These are phyloP conservation scores for Gracilinanus agilis DNA, from an alignment of 2,113 vertebrate species.

Conservation along the genomic window DNA sequence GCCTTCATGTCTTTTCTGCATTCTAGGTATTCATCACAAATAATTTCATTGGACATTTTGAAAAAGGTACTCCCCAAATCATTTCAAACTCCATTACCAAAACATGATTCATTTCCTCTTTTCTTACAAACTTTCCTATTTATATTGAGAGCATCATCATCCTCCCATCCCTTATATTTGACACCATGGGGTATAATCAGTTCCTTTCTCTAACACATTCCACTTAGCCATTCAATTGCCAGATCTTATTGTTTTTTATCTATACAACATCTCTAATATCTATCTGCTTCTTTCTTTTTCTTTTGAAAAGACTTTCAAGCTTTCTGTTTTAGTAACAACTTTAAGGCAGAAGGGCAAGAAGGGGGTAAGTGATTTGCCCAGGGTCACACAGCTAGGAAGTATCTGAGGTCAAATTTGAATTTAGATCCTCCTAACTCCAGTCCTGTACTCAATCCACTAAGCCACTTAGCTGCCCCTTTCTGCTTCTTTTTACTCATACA, in stretches of 20 bases:
- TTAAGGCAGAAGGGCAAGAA: too few species aligned
- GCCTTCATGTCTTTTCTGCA: neutral
- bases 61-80: neutral
- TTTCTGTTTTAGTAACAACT: too few species aligned
- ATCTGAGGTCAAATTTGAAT: too few species aligned
- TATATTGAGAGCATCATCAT: neutral
- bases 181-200: neutral
- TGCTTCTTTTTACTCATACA: neutral
- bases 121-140: neutral
- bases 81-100: neutral
- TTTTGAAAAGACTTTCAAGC: too few species aligned
- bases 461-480: neutral
- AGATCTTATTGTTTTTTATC: neutral
- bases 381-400: too few species aligned
- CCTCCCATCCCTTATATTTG: neutral
- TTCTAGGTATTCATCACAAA: neutral
- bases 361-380: too few species aligned
- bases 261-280: neutral
- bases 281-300: neutral
- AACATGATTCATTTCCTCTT: neutral
- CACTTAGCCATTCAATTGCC: neutral
- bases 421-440: too few species aligned
- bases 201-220: neutral
- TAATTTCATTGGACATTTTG: neutral
- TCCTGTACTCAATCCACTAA: too few species aligned